These are phyloP conservation scores for Mandrillus leucophaeus DNA, from an alignment of 2,113 vertebrate species.

Conservation along the genomic window DNA sequence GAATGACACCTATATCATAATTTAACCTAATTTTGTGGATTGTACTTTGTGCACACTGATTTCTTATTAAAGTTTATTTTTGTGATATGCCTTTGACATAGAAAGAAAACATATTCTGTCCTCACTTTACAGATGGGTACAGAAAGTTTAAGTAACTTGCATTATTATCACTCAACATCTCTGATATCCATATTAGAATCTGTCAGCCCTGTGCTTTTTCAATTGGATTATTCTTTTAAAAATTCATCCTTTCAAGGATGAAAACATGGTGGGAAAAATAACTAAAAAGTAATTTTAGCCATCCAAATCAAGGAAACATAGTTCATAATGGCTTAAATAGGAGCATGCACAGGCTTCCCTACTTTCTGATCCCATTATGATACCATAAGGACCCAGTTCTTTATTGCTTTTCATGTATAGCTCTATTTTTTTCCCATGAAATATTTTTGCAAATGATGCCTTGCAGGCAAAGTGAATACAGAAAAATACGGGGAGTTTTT, in stretches of 20 bases:
- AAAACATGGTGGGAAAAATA: slow-evolving; percentile 14
- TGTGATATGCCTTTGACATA: neutral
- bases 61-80: neutral
- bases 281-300: neutral
- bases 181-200: neutral
- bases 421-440: neutral
- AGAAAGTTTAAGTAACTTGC: neutral
- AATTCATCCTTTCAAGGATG: slow-evolving; percentile 33
- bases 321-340: neutral
- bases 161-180: neutral
- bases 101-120: neutral
- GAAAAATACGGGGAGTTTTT: neutral
- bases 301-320: neutral
- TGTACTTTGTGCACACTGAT: neutral
- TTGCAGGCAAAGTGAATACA: neutral
- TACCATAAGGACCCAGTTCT: neutral
- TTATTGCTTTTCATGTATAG: neutral
- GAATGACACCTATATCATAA: neutral
- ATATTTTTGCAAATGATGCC: neutral
- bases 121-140: neutral
- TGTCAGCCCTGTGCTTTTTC: neutral
- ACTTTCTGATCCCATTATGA: neutral
- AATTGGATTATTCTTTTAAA: neutral
- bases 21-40: neutral
- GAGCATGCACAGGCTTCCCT: neutral